These are phyloP conservation scores for Podarcis muralis DNA, from an alignment of 2,113 vertebrate genomes.

Conservation along the genomic window DNA sequence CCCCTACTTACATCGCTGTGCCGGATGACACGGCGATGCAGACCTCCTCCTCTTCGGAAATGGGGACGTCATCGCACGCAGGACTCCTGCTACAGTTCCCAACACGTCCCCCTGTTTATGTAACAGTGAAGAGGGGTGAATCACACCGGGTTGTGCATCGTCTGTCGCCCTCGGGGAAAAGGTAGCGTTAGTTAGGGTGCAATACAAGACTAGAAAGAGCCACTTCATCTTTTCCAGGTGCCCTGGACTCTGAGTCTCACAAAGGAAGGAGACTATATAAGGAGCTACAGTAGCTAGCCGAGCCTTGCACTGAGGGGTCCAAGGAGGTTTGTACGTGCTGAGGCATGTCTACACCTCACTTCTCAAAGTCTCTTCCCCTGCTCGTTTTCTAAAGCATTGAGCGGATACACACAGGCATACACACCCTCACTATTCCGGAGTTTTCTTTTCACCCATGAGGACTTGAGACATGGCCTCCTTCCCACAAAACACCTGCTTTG, in stretches of 20 bases:
- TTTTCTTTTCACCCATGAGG: background rate
- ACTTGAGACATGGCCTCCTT: background rate
- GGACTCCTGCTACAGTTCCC: background rate
- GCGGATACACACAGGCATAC: background rate
- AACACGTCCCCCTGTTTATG: background rate
- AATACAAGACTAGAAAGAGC: background rate
- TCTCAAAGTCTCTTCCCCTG: background rate
- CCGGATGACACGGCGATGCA: background rate
- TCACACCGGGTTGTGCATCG: background rate
- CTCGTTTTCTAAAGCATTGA: background rate
- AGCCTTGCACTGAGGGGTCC: background rate
- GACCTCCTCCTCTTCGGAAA: background rate
- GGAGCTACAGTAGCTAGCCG: background rate
- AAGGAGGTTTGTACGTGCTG: background rate
- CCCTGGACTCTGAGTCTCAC: background rate
- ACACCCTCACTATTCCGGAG: background rate
- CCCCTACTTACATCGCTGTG: background rate
- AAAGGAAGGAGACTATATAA: background rate
- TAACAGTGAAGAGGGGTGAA: constrained; percentile 34
- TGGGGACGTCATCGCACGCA: background rate
- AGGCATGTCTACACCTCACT: background rate
- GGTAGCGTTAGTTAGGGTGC: rapidly evolving
- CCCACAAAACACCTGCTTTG: too few species aligned
- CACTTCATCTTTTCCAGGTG: background rate
- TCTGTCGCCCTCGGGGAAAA: constrained; percentile 13